Evolutionary conservation across 2,113 vertebrate genomes (phyloP), one percentile per base, ranked within the genome.

Genomic region (Aptenodytes patagonicus): DNA sequence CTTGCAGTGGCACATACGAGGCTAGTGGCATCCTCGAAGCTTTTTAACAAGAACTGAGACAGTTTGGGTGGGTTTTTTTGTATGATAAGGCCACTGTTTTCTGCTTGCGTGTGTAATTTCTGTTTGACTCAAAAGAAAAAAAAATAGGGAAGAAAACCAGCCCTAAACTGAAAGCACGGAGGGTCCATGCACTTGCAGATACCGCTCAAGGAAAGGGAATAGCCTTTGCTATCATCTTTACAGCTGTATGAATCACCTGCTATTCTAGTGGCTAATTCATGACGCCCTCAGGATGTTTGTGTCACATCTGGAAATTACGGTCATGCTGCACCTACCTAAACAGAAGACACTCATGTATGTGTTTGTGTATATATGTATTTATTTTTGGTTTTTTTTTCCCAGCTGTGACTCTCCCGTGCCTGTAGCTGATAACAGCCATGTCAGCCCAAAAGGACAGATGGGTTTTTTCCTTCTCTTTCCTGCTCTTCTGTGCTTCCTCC

Each of bases 401-500:
- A 95, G 96, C 0, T 87, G 72, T 84, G 77, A 42, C 32, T 92
- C 47, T 81, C 26, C 64, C 0, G 1, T 92, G 87, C 58, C 64
- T 55, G 72, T 20, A 75, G 51, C 87, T 57, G 65, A 2, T 31
- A 22, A 0, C 10, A 85, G 36, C 81, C 84, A 96, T 96, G 96
- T 4, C 95, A 93, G 19, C 70, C 82, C 92, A 3, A 6, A 72
- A 49, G 87, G 62, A 38, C 19, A 52, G 21, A 57, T 72, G 95
- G 78, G 2, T 90, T 91, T 83, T 16, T 69, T 46, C 44, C 54
- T 88, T 93, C 54, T 20, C 46, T 65, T 65, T 96, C 84, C 75
- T 97, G 55, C 61, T 96, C 40, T 73, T 91, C 75, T 96, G 83
- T 36, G 61, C 28, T 77, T 93, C 21, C 54, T 96, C 25, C 70